Conservation (phyloP, 2,113 vertebrate genomes). For the Numida meleagris region DNA sequence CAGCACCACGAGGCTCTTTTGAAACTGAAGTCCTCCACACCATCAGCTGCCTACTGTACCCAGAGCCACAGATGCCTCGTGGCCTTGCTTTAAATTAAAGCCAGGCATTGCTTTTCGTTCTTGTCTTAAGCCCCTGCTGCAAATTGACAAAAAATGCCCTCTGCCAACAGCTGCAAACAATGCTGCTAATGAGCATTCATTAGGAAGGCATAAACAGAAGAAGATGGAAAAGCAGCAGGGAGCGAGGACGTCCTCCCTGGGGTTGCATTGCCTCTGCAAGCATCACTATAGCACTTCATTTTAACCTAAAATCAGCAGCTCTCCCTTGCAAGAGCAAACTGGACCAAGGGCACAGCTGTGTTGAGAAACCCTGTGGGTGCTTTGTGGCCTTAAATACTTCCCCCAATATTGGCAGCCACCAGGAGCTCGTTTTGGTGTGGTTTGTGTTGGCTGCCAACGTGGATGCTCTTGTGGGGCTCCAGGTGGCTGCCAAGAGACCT, state of each 20-base stretch:
- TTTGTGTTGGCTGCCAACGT: background rate
- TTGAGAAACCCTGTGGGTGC: background rate
- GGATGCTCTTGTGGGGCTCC: background rate
- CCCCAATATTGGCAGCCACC: accelerated
- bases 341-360: background rate
- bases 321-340: background rate
- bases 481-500: background rate
- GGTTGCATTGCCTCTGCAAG: background rate
- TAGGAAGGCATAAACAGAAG: background rate
- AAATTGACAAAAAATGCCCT: background rate
- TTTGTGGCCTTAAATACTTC: background rate
- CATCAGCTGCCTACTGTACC: background rate
- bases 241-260: background rate
- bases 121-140: background rate
- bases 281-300: background rate
- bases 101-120: background rate
- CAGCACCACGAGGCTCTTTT: background rate
- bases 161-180: conserved; percentile 38
- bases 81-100: conserved; percentile 2
- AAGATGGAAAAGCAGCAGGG: background rate
- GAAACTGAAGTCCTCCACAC: background rate
- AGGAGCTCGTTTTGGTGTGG: background rate
- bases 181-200: conserved; percentile 4
- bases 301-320: background rate
- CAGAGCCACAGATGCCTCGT: background rate